Conservation (phyloP, 2,113 vertebrate species). For the Butorides virescens region DNA sequence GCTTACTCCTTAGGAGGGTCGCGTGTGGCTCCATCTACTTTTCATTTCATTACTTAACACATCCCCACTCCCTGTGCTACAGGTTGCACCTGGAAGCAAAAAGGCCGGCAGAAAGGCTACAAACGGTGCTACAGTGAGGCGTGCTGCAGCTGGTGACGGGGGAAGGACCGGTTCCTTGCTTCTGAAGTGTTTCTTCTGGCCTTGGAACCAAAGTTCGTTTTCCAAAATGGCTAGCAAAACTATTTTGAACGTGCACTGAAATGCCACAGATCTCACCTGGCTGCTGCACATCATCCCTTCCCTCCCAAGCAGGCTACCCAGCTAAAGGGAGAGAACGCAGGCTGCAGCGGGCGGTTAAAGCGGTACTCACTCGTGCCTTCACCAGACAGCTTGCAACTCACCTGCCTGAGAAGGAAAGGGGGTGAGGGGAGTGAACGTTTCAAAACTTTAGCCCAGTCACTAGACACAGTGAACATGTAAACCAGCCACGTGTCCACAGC, state of each 20-base stretch:
- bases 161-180: neutral
- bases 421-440: neutral
- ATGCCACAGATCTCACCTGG: neutral
- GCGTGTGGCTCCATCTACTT: neutral
- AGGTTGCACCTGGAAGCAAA: neutral
- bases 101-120: neutral
- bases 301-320: neutral
- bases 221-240: neutral
- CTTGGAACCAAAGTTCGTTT: neutral
- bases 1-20: neutral
- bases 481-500: neutral
- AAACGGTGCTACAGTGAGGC: neutral
- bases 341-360: neutral
- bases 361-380: neutral
- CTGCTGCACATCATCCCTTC: neutral
- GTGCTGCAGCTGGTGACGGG: rapidly evolving
- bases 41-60: neutral
- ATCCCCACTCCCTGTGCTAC: neutral
- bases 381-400: neutral
- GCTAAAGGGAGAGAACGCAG: neutral
- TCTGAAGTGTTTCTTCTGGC: neutral
- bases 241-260: neutral
- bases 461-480: neutral
- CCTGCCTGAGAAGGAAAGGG: neutral
- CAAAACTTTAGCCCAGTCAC: neutral